These are phyloP conservation scores for Trissolcus brochymenae DNA, from an alignment of 2,888 invertebrate genomes.

Conservation along the genomic window DNA sequence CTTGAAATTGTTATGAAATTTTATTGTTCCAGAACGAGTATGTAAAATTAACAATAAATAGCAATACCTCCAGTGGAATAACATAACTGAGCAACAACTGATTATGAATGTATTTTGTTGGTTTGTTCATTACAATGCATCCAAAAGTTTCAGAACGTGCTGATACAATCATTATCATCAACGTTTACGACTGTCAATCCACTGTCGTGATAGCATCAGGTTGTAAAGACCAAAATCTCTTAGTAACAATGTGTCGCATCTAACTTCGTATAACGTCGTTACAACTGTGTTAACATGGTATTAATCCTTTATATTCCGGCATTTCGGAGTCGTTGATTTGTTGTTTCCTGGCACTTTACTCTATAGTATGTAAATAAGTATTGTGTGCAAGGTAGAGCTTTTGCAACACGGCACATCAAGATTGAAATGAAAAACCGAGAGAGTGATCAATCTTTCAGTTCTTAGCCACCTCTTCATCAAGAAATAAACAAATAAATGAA, in stretches of 20 bases:
- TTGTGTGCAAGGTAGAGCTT: slow-evolving; percentile 16
- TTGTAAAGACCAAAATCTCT: slow-evolving; percentile 22
- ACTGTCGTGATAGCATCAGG: neutral
- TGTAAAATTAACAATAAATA: neutral
- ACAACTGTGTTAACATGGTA: slow-evolving; percentile 18
- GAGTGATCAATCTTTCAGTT: too few species aligned
- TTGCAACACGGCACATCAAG: too few species aligned
- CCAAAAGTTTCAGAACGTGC: neutral
- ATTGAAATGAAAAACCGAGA: too few species aligned
- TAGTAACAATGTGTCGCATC: slow-evolving; percentile 16
- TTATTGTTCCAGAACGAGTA: slow-evolving; percentile 2
- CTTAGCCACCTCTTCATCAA: too few species aligned
- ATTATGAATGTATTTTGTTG: too few species aligned
- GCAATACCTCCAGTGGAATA: neutral
- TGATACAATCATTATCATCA: slow-evolving; percentile 22
- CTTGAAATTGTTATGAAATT: slow-evolving; percentile 9
- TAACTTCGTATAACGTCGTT: slow-evolving; percentile 15
- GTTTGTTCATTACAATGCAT: too few species aligned
- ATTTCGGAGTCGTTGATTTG: slow-evolving; percentile 22
- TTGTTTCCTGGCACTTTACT: slow-evolving; percentile 10
- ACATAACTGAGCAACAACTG: too few species aligned
- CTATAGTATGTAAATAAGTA: slow-evolving; percentile 23
- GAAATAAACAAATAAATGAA: too few species aligned
- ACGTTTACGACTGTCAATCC: slow-evolving; percentile 15
- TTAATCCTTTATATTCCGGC: slow-evolving; percentile 22